Evolutionary conservation across 2,888 invertebrate species (phyloP), one percentile per base, ranked within the genome.

Genomic region (Drosophila macrospina): DNA sequence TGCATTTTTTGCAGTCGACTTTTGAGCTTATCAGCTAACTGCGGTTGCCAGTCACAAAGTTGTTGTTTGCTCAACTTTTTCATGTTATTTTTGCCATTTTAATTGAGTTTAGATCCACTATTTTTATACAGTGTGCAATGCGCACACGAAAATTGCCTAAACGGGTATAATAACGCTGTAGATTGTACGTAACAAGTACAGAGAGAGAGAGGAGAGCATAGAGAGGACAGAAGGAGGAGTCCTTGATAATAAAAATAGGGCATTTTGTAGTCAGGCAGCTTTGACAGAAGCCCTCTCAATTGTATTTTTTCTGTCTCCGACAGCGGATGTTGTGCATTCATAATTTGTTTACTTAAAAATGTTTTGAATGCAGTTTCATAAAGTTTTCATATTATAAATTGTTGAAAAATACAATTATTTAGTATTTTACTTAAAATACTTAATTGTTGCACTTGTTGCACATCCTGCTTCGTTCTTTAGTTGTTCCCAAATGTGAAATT

Each of bases 61-160:
- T 74, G 52, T 61, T 39, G 45, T 60, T 51, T 55, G 48, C 37
- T 59, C 55, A 50, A 44, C 28, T 16, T 60, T 52, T 41, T 24
- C 8, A 2, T 5, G 11, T 72, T 62, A 28, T 45, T 74, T 24
- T 54, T 15, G 54, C 36, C 15, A 44, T 75, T 86, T 78, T 82
- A 83, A 78, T 82, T 80, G 78, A 80, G 83, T 86, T 82, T 71
- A 32, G 7, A 4, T 16, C 4, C 32, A 32, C 30, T 30, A 32
- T 47, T 47, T 47, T 47, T 32, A 30, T 8, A 26, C 1, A 4
- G 24, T 44, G n/a, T 11, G 7, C 44, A 44, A 24, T 41, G 20
- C 20, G 20, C 20, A 20, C 20, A 20, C 20, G n/a, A 41, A 41
- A 41, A 24, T 3, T 20, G 0, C 0, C 20, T 11, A 41, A 41